Conservation (phyloP, 1,140 invertebrate species). For the Cydia strobilella region DNA sequence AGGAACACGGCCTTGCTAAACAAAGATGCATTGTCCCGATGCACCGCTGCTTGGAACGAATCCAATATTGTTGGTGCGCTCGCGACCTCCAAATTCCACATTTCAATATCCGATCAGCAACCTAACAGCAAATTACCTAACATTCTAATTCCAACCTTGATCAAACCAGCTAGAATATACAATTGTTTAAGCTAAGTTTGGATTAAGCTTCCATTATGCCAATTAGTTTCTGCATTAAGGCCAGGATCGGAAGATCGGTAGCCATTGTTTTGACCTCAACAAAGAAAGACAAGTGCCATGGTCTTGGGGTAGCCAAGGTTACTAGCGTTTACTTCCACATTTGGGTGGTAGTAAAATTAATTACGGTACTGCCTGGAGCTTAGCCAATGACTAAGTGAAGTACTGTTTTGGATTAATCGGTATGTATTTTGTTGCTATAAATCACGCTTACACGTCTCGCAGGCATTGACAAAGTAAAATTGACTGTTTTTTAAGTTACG, state of each 20-base stretch:
- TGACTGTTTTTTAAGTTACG: not conserved
- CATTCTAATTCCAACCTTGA: not conserved
- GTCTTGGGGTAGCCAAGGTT: constrained; percentile 62
- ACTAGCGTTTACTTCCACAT: constrained; percentile 48
- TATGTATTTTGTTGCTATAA: constrained; percentile 2
- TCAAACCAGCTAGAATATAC: constrained; percentile 34
- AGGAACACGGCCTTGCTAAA: constrained; percentile 60
- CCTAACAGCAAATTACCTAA: constrained; percentile 34
- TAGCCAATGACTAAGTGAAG: constrained; percentile 19
- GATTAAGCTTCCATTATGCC: constrained; percentile 39
- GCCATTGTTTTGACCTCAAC: constrained; percentile 70
- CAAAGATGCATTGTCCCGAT: constrained; percentile 72
- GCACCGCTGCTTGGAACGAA: constrained; percentile 65
- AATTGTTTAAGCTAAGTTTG: not conserved
- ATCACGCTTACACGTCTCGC: not conserved
- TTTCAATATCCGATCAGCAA: constrained; percentile 57
- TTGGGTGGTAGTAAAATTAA: constrained; percentile 48
- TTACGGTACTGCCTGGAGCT: constrained; percentile 33
- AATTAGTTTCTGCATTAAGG: constrained; percentile 53
- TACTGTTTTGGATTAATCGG: not conserved
- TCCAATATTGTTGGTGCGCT: constrained; percentile 70
- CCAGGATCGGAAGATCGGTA: constrained; percentile 61
- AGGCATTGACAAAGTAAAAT: not conserved
- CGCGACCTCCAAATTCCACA: constrained; percentile 74
- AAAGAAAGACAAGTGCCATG: constrained; percentile 69